A percentile compares a stretch with the other conserved stretches of the same genome.
These are phyloP conservation scores for Motacilla tschutschensis DNA, from an alignment of 2,113 vertebrate species.

Conservation along the genomic window DNA sequence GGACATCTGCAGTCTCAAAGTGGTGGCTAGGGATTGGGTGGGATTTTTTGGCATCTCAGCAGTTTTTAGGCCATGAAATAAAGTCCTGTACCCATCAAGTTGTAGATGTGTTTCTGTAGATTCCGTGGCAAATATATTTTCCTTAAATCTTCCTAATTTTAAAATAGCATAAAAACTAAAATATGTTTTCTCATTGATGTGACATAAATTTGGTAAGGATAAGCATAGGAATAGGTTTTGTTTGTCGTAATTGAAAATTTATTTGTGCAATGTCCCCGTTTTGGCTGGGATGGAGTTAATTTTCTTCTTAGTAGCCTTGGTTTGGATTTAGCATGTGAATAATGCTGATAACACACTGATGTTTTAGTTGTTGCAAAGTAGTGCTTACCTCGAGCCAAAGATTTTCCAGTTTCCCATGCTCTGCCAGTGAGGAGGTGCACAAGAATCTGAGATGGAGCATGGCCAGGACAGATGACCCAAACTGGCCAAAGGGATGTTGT, in stretches of 20 bases:
- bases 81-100: not conserved
- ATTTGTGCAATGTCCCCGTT: not conserved
- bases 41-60: not conserved
- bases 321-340: not conserved
- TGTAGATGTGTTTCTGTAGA: not conserved
- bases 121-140: not conserved
- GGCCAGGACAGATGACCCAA: not conserved
- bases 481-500: not conserved
- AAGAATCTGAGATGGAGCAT: not conserved
- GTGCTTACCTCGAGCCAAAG: not conserved
- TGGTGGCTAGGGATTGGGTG: not conserved
- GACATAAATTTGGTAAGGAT: not conserved
- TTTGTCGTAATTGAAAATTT: not conserved
- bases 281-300: not conserved
- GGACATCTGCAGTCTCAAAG: not conserved
- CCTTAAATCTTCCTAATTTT: not conserved
- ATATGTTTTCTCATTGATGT: not conserved
- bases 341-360: not conserved
- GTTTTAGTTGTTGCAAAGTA: not conserved
- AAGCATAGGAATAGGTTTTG: not conserved
- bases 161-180: not conserved
- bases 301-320: not conserved
- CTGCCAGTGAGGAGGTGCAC: not conserved
- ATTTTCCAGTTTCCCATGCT: not conserved
- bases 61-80: not conserved